Base-by-base conservation (phyloP, 2,113 vertebrate species). In the Oreochromis spilurus region DNA sequence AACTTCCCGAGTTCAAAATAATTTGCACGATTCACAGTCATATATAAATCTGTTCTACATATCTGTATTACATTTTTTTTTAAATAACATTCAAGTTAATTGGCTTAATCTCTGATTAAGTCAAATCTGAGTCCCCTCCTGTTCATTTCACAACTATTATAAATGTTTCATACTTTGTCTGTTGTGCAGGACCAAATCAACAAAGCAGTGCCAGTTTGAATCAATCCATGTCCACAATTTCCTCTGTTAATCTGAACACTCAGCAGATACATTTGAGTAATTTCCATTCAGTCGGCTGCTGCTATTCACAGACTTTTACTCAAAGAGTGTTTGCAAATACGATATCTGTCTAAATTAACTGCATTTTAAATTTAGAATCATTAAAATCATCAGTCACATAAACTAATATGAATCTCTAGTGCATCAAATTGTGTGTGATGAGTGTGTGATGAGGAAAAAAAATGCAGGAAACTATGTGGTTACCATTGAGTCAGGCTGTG, bases 1-100 rank as follows among this genome's bases (percentile, higher is more conserved):
- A 94, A 96, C 85, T 90, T 92, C 48, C 85, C 84, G 52, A 85
- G 80, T 85, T 91, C 75, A 94, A 96, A 96, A 93, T 92, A 81
- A 81, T 94, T 91, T 83, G 21, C 65, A 94, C 10, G 40, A 88
- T 77, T 92, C 90, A 95, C 91, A 83, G 78, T 93, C 86, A 86
- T 93, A 95, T 95, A 96, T 93, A 95, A 90, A 91, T 89, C 83
- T 87, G 65, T 83, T 90, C 85, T 84, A 93, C 83, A 84, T 26
- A 62, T 89, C 79, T 86, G 40, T 40, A 31, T 72, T 75, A 89
- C 89, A 81, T 83, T 77, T 88, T 21, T 21, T 81, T 72, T 88
- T 90, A n/a, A 82, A 36, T 38, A 92, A 90, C 92, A 93, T 93
- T 94, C 85, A 93, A 90, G 88, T 93, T 78, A 58, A 79, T 92